These are phyloP conservation scores for Punctoribates punctum DNA, from an alignment of 2,888 invertebrate genomes.

Conservation along the genomic window DNA sequence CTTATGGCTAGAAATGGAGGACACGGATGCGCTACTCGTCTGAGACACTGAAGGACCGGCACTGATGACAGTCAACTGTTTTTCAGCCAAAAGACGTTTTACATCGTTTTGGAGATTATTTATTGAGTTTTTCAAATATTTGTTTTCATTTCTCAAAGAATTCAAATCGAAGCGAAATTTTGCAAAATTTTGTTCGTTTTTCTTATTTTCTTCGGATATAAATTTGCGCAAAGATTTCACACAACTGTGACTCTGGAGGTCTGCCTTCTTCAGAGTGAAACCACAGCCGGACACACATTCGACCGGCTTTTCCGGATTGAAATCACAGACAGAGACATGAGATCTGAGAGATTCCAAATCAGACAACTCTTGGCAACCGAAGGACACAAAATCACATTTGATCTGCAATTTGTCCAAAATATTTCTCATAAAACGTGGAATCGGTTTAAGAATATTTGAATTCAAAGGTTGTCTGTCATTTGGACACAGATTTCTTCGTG, in stretches of 20 bases:
- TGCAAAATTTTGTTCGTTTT: background rate
- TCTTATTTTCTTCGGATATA: background rate
- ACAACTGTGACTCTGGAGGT: constrained; percentile 2
- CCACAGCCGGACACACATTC: constrained; percentile 18
- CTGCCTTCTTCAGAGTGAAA: background rate
- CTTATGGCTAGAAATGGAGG: background rate
- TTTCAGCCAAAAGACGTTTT: background rate
- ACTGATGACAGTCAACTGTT: background rate
- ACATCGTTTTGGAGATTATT: background rate
- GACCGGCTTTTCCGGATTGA: constrained; percentile 5
- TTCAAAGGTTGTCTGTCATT: constrained; percentile 11
- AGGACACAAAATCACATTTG: constrained; percentile 12
- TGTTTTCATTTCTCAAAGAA: constrained; percentile 11
- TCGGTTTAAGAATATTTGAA: background rate
- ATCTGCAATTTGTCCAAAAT: constrained; percentile 18
- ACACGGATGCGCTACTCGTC: background rate
- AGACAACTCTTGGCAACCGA: background rate
- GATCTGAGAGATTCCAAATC: constrained; percentile 2
- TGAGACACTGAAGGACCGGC: background rate
- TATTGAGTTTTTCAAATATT: background rate
- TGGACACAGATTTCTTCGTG: background rate
- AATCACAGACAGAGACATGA: constrained; percentile 5
- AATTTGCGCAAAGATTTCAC: background rate
- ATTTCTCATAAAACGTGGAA: constrained; percentile 21
- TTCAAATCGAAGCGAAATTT: background rate